Evolutionary conservation across 53 echinoderm and acorn worm species (phyloP), one percentile per base, ranked within the genome.

Genomic region (Echinometra lucunter): DNA sequence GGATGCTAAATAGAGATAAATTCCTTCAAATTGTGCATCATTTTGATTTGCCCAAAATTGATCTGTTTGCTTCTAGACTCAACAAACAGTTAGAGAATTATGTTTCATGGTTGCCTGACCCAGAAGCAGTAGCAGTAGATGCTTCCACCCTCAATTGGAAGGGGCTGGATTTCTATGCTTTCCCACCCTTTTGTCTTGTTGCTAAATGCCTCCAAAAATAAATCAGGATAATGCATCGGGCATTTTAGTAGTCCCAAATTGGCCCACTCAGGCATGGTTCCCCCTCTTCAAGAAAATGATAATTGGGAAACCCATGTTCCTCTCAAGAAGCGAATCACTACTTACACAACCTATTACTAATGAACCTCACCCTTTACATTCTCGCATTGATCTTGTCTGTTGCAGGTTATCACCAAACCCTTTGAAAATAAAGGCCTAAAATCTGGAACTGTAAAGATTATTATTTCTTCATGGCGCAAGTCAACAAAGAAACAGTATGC

Each of bases 261-360:
- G 94, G 96, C 81, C 94, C 4, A 90, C 91, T 10, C 94, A 95
- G 56, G 66, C 94, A 85, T 96, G 95, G 96, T 96, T 95, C 27
- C 53, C 93, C 21, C 28, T 82, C 25, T 44, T 96, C 23, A 47
- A 38, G 37, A 42, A 66, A 6, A 69, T 96, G 80, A 21, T 91
- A 2, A 17, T 63, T 18, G 90, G 25, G 23, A 17, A 90, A 60
- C 90, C 90, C 1, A 63, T 90, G 90, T 58, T 90, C 6, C 2
- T 90, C 2, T 10, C 6, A 7, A 60, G 38, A 16, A 13, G 37
- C 7, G 49, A 18, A 12, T 38, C 63, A 57, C 90, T 95, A 6
- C 82, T 94, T 10, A 27, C 63, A 23, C 93, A 91, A 74, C 95
- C 96, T n/a, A 32, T 55, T 9, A 49, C 90, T 57, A 60, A 75